Conservation (phyloP, 2,797 vertebrate species). For the Phataginus tetradactyla region DNA sequence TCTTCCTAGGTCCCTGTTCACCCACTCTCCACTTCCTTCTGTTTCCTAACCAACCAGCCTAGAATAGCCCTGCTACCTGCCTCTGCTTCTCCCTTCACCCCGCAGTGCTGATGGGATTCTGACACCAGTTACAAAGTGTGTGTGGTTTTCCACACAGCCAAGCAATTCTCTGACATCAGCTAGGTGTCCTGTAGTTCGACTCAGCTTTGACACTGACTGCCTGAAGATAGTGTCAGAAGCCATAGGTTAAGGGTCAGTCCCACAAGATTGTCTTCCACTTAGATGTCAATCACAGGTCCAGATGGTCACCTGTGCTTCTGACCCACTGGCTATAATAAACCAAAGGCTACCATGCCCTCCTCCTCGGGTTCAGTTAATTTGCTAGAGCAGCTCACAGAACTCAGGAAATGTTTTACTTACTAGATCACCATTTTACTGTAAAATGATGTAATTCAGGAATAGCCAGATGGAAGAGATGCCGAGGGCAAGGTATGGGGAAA, state of each 20-base stretch:
- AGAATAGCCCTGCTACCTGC: background rate
- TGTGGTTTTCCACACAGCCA: background rate
- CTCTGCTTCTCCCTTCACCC: background rate
- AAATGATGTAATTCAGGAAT: background rate
- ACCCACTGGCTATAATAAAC: background rate
- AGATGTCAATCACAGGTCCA: background rate
- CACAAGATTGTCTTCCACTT: background rate
- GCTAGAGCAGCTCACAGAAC: background rate
- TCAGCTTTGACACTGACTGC: background rate
- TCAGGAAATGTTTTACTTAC: background rate
- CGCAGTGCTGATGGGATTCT: background rate
- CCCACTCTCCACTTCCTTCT: background rate
- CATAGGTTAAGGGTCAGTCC: background rate
- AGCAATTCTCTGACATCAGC: background rate
- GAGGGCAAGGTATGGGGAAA: background rate
- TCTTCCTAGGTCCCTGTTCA: background rate
- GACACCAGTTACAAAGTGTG: background rate
- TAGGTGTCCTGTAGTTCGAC: background rate
- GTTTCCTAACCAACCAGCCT: background rate
- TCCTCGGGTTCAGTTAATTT: background rate
- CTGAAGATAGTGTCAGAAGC: background rate
- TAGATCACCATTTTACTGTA: background rate
- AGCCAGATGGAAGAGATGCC: background rate
- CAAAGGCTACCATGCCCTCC: background rate
- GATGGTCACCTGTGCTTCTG: background rate